Evolutionary conservation across 2,113 vertebrate species (phyloP), one percentile per base, ranked within the genome.

Genomic region (Ancistrus triradiatus): DNA sequence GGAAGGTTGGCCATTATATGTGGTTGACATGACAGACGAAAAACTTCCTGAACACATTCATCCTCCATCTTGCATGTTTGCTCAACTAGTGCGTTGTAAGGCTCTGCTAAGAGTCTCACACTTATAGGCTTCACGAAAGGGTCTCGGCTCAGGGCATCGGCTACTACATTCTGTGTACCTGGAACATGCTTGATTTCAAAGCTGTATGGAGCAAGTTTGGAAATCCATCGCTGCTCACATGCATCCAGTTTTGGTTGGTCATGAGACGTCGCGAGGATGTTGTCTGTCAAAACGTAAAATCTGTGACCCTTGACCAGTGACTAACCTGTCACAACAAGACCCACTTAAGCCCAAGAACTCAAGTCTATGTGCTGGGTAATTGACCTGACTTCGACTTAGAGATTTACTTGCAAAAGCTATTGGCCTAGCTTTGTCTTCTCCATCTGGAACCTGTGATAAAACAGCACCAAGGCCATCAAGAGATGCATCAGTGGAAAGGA

Each of bases 391-490:
- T 18, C 1, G 18, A 24, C n/a, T n/a, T n/a, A n/a, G n/a, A 10
- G 59, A 14, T 15, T 50, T 51, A 7, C 64, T 59, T 3, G 33
- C 15, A 2, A 49, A 67, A 0, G 53, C 64, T 40, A 43, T 40
- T 2, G 31, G 52, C 2, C 27, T 7, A 2, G 52, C 52, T 13
- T 15, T 57, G 13, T 46, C 5, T 6, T 66, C 42, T 3, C 40
- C 51, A 19, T 1, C 21, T 3, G n/a, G 40, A 4, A 44, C 11
- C 9, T 43, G 50, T 21, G 44, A 56, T 0, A 68, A 10, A 1
- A 68, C 27, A 15, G 58, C 64, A 2, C 48, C 50, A 1, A 63
- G 6, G 2, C 64, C 52, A 25, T 68, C 19, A 3, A 27, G 13
- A 0, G 31, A 57, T 0, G 51, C 19, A 7, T 63, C 70, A 14